phyloP scores from a whole-genome alignment of 2,888 invertebrate genomes.

The Drosophila quasianomalipes region DNA sequence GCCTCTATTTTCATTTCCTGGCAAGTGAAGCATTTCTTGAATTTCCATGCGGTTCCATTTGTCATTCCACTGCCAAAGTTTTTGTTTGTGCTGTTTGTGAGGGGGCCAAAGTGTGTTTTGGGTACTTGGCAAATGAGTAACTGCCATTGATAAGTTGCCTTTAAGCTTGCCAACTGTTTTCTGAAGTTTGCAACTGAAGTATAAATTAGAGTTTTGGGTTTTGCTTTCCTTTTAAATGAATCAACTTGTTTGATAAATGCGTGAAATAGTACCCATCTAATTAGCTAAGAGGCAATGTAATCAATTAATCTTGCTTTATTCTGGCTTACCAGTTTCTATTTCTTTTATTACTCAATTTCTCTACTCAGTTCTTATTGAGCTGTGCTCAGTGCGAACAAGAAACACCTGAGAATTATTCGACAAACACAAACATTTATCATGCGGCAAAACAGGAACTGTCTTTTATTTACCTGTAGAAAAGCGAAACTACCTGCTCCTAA shows the following conservation, averaged over 20 bases:
- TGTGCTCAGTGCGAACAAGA: constrained; percentile 28
- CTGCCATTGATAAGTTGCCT: constrained; percentile 65
- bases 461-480: constrained; percentile 55
- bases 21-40: constrained; percentile 61
- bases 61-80: constrained; percentile 81
- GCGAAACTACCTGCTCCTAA: constrained; percentile 52
- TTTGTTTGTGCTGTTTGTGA: constrained; percentile 43
- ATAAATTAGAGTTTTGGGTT: constrained; percentile 35
- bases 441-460: constrained; percentile 54
- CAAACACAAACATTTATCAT: constrained; percentile 60
- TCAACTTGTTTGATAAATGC: constrained; percentile 48
- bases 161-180: constrained; percentile 48
- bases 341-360: constrained; percentile 10
- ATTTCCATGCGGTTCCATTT: constrained; percentile 73
- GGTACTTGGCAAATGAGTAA: constrained; percentile 51
- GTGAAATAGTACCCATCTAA: constrained; percentile 32
- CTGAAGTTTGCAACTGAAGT: constrained; percentile 18
- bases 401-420: constrained; percentile 47
- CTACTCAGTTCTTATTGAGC: constrained; percentile 27
- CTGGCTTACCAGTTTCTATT: constrained; percentile 7
- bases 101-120: neutral
- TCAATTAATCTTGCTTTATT: constrained; percentile 54
- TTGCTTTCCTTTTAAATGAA: constrained; percentile 13
- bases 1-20: constrained; percentile 54
- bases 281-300: constrained; percentile 35